Conservation (phyloP, 2,113 vertebrate species). For the Fregetta grallaria region DNA sequence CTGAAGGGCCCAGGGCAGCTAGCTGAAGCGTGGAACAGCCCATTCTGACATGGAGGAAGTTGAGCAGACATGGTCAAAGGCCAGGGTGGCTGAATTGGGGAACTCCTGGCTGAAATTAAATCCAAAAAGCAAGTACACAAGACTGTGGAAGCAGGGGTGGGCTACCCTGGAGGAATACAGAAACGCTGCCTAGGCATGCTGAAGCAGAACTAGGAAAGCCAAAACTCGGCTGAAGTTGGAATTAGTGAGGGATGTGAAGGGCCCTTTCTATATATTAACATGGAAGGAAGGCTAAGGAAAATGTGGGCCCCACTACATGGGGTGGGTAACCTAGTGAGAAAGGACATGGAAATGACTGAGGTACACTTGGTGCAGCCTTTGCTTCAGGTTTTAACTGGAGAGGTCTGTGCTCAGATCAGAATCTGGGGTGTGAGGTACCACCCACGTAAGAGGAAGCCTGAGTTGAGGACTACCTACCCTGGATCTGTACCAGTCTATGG, state of each 20-base stretch:
- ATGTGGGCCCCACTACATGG: background rate
- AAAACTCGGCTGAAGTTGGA: background rate
- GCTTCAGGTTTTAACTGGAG: background rate
- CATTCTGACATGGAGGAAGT: background rate
- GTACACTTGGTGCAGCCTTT: background rate
- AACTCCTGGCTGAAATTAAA: background rate
- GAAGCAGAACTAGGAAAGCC: background rate
- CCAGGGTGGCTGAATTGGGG: background rate
- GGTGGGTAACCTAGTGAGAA: background rate
- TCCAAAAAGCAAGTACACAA: background rate
- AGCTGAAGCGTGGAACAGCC: background rate
- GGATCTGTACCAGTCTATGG: background rate
- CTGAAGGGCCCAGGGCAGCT: background rate
- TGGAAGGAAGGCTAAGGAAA: background rate
- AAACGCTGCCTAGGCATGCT: background rate
- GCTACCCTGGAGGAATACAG: background rate
- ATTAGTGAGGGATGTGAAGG: background rate
- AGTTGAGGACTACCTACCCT: background rate
- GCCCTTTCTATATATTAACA: background rate
- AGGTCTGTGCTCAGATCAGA: background rate
- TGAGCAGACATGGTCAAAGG: background rate
- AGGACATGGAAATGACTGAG: background rate
- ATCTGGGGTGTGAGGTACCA: background rate
- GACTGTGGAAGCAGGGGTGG: background rate
- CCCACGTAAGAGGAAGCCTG: background rate